Conservation (phyloP, 1,140 invertebrate species). For the Drosophila watanabei region DNA sequence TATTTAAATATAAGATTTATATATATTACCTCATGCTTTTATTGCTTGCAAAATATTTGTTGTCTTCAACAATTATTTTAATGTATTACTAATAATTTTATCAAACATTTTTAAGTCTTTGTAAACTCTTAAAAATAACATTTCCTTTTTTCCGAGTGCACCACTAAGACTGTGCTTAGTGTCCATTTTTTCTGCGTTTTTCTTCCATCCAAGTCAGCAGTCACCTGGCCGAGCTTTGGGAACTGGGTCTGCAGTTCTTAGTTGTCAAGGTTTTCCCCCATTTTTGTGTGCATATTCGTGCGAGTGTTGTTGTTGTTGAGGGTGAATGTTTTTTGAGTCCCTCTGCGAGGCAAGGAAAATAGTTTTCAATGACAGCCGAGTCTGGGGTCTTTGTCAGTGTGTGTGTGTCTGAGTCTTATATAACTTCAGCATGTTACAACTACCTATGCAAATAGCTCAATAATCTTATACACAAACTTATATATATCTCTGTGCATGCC, state of each 20-base stretch:
- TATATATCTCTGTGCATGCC: slow-evolving; percentile 40
- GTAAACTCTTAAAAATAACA: neutral
- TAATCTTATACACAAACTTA: slow-evolving; percentile 1
- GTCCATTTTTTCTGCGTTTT: slow-evolving; percentile 1
- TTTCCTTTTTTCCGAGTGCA: slow-evolving; percentile 1
- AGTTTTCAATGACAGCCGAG: slow-evolving; percentile 58
- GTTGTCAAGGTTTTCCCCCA: slow-evolving; percentile 48
- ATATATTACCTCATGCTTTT: neutral
- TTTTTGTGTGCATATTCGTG: slow-evolving; percentile 13
- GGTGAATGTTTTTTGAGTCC: slow-evolving; percentile 41
- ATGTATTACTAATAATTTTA: neutral
- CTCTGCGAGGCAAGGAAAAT: slow-evolving; percentile 25
- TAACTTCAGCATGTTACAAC: slow-evolving; percentile 62
- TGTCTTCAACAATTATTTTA: neutral
- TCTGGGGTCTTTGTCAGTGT: slow-evolving; percentile 17
- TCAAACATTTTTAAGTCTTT: too few species aligned
- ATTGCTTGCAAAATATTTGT: neutral
- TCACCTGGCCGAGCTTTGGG: slow-evolving; percentile 38
- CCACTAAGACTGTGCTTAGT: slow-evolving; percentile 13
- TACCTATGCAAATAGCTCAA: slow-evolving; percentile 26
- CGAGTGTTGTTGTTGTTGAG: slow-evolving; percentile 26
- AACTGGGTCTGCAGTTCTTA: slow-evolving; percentile 52
- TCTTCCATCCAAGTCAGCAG: slow-evolving; percentile 18
- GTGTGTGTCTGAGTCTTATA: slow-evolving; percentile 44
- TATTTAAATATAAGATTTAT: too few species aligned